Percentiles rank a stretch among this genome's conserved stretches.
These are phyloP conservation scores for Actinemys pallida DNA, from an alignment of 2,113 vertebrate genomes.

Conservation along the genomic window DNA sequence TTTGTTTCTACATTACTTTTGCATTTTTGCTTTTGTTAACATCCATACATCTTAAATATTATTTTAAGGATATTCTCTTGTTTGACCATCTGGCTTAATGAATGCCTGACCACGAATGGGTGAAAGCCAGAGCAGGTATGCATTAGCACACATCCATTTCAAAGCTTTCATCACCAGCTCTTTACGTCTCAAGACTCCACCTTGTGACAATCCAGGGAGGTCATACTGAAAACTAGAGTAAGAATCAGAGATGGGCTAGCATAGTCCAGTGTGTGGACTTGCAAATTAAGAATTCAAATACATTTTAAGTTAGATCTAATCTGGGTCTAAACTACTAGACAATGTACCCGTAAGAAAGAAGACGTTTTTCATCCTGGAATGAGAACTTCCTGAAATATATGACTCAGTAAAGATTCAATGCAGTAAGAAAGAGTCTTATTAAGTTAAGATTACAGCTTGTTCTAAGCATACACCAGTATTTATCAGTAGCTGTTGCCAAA, in stretches of 20 bases:
- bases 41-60: background rate
- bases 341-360: background rate
- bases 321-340: background rate
- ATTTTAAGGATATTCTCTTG: background rate
- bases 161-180: background rate
- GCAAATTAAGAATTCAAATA: background rate
- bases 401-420: background rate
- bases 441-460: background rate
- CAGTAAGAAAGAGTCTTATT: background rate
- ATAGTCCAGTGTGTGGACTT: background rate
- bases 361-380: background rate
- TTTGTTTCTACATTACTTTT: background rate
- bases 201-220: background rate
- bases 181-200: background rate
- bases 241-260: background rate
- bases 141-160: background rate
- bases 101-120: background rate
- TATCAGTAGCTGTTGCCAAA: background rate
- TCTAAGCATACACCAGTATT: background rate
- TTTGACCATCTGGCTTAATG: background rate
- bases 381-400: background rate
- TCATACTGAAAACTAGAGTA: background rate
- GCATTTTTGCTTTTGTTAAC: background rate
- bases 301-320: background rate
- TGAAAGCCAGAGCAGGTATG: background rate